Base-by-base conservation (phyloP, 1,140 invertebrate genomes). In the Drosophila ohnishii region DNA sequence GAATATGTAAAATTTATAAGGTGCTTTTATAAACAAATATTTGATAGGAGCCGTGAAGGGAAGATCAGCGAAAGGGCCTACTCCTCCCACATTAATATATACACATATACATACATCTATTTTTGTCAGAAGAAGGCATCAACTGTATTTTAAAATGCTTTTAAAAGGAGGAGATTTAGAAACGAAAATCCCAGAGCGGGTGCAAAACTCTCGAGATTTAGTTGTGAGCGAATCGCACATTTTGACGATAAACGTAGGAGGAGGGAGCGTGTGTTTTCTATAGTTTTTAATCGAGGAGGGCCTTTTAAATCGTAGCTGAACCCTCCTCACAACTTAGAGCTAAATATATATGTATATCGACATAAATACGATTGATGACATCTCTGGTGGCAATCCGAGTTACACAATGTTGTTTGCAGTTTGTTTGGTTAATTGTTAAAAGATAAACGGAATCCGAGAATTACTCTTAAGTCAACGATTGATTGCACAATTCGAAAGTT, bases 381-480 rank as follows among this genome's bases (percentile, higher is more conserved):
- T 76, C 75, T 76, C 50, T 84, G 84, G 81, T 65, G 81, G 80
- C 80, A 84, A 84, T 84, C 80, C 64, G 65, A 39, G 61, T 72
- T 79, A 75, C 71, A 76, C 51, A 63, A 61, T 69, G 83, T 87
- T 86, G 75, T 87, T 87, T 82, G 83, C 79, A 64, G 76, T 79
- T 88, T 77, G 79, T 80, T 87, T 87, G 75, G 75, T 88, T 88
- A 69, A 87, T 87, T 87, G 83, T 87, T 87, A 75, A 87, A 64
- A 51, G n/a, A 50, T 64, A 78, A 82, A 56, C 37, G 56, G 16
- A 58, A 57, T 19, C 35, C 19, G 30, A 70, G 10, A 58, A 57
- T 45, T 66, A 66, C 62, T 61, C 42, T 82, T 66, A 78, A 59
- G 72, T 82, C 65, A 64, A 61, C 50, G 62, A 75, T 69, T 61